Conservation (phyloP, 2,797 vertebrate species). For the Tenualosa ilisha region DNA sequence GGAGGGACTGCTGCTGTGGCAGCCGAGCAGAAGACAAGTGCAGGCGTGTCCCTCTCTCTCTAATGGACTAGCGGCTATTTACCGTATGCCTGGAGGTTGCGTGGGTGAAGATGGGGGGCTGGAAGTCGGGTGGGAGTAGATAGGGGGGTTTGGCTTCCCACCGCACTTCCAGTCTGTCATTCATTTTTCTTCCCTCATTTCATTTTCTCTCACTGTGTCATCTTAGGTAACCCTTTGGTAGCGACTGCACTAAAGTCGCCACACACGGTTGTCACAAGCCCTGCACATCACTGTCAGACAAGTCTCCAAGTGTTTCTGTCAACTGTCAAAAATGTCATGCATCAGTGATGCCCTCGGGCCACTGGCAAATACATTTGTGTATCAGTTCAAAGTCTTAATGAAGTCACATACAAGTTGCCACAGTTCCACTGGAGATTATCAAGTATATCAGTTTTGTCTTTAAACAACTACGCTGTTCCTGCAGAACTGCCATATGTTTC, state of each 20-base stretch:
- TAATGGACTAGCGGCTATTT: conserved; percentile 4
- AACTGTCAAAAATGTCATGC: neutral
- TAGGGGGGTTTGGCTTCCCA: neutral
- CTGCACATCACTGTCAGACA: neutral
- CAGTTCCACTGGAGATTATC: neutral
- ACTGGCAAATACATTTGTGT: neutral
- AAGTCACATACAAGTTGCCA: neutral
- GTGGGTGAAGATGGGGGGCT: neutral
- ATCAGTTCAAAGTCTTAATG: neutral
- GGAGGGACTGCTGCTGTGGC: neutral
- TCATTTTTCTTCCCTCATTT: neutral
- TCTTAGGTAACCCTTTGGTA: neutral
- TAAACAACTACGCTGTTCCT: neutral
- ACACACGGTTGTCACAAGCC: neutral
- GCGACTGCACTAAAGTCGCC: neutral
- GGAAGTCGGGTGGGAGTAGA: neutral
- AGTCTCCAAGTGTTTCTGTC: neutral
- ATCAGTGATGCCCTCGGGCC: neutral
- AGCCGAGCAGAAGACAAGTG: neutral
- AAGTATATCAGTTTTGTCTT: neutral
- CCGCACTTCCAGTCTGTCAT: neutral
- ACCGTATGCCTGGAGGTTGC: neutral
- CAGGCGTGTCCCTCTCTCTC: neutral
- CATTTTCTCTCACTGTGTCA: neutral
- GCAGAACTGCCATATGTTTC: neutral